phyloP scores from a whole-genome alignment of 1,140 invertebrate species.

The Drosophila aff. region DNA sequence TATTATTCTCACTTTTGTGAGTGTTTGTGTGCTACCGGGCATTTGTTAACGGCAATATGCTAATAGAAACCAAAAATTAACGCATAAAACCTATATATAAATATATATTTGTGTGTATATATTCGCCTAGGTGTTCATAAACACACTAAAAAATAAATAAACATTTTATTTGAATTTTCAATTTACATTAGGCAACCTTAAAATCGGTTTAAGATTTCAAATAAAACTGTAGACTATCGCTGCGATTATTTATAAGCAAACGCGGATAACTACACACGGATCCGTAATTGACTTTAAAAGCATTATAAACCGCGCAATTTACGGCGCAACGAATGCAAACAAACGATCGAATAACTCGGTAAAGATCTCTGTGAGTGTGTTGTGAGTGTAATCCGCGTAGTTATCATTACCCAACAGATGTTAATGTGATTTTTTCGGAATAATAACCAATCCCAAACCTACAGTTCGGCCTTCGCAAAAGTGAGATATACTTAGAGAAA shows the following conservation, averaged over 20 bases:
- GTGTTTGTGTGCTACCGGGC: conserved; percentile 7
- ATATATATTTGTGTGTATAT: background rate
- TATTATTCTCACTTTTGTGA: conserved; percentile 7
- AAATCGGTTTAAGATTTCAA: conserved; percentile 32
- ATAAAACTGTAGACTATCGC: conserved; percentile 33
- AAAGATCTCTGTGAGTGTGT: background rate
- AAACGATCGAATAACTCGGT: conserved; percentile 21
- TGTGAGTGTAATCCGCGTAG: conserved; percentile 15
- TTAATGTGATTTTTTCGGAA: conserved; percentile 35
- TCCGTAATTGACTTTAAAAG: conserved; percentile 37
- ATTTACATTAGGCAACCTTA: conserved; percentile 23
- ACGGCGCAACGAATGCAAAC: conserved; percentile 33
- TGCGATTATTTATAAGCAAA: conserved; percentile 29
- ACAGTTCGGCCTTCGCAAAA: conserved; percentile 21
- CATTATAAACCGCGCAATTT: conserved; percentile 13
- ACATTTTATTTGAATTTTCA: conserved; percentile 32
- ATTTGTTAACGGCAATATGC: conserved; percentile 42
- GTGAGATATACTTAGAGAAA: background rate
- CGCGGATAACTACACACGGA: conserved; percentile 18
- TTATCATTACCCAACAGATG: conserved; percentile 17
- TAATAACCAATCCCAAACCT: conserved; percentile 16
- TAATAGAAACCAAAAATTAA: conserved; percentile 57
- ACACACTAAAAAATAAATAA: conserved; percentile 35
- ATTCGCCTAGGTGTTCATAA: conserved; percentile 20
- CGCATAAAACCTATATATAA: conserved; percentile 12